Percentiles rank a stretch among this genome's conserved stretches.
Evolutionary conservation across 2,888 invertebrate genomes (phyloP).

Genomic region (Nephrotoma flavescens): DNA sequence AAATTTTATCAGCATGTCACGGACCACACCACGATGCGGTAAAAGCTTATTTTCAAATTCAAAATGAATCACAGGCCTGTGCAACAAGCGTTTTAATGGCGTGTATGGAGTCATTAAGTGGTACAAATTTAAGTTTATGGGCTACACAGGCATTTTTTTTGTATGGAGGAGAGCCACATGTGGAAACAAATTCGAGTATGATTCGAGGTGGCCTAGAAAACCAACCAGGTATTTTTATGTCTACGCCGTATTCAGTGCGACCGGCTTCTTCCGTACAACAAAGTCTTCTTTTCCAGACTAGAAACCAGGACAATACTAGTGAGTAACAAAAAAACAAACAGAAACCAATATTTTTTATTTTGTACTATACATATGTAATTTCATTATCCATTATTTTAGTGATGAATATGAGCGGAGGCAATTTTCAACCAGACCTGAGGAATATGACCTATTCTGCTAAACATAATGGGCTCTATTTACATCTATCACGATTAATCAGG

Average conservation of each 20-base stretch:
- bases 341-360: background rate
- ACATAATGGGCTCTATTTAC: slow-evolving; percentile 87
- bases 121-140: slow-evolving; percentile 64
- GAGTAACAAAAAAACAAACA: no score
- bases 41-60: slow-evolving; percentile 70
- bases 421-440: background rate
- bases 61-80: slow-evolving; percentile 76
- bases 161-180: slow-evolving; percentile 66
- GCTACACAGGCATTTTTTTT: slow-evolving; percentile 85
- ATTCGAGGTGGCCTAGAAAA: slow-evolving; percentile 5
- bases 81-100: slow-evolving; percentile 77
- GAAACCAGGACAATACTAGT: slow-evolving; percentile 32
- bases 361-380: background rate
- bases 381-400: background rate
- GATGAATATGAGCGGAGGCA: background rate
- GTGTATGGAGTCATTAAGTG: slow-evolving; percentile 44
- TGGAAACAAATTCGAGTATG: slow-evolving; percentile 9
- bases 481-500: slow-evolving; percentile 72
- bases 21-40: slow-evolving; percentile 78
- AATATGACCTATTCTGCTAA: slow-evolving; percentile 49
- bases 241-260: slow-evolving; percentile 24
- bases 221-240: slow-evolving; percentile 24
- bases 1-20: slow-evolving; percentile 63
- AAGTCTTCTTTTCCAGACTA: slow-evolving; percentile 30
- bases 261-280: slow-evolving; percentile 14